Percentiles rank a stretch among this genome's conserved stretches.
Conservation (phyloP, 2,113 vertebrate genomes). For the Bothrops jararaca region DNA sequence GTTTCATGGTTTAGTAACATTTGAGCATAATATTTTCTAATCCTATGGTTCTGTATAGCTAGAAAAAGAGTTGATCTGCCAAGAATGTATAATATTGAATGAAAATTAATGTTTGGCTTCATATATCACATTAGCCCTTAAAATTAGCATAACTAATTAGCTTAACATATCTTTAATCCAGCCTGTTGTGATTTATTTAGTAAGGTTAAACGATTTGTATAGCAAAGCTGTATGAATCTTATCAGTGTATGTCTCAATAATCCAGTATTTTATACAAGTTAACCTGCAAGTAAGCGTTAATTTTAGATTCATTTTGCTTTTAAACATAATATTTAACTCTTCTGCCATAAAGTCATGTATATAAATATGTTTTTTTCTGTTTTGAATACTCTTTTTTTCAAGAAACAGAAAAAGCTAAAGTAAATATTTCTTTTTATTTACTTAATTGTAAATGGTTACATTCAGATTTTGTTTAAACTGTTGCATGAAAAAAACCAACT, state of each 20-base stretch:
- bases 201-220: not conserved
- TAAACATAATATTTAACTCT: slow-evolving; percentile 8
- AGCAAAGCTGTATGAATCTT: not conserved
- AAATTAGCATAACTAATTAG: not conserved
- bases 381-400: slow-evolving; percentile 15
- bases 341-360: not conserved
- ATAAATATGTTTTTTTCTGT: not conserved
- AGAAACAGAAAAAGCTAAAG: not conserved
- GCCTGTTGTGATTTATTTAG: not conserved
- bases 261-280: not conserved
- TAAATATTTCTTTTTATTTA: not conserved
- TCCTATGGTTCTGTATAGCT: not conserved
- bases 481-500: not conserved
- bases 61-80: not conserved
- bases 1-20: not conserved
- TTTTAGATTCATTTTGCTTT: not conserved
- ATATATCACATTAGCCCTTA: not conserved
- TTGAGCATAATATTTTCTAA: not conserved
- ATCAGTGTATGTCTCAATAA: not conserved
- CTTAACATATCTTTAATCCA: not conserved
- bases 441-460: not conserved
- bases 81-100: not conserved
- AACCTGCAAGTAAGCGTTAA: not conserved
- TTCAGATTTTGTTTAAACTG: not conserved
- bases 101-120: not conserved